Evolutionary conservation across 2,797 vertebrate genomes (phyloP).

Genomic region (Pangasius mekongensis): DNA sequence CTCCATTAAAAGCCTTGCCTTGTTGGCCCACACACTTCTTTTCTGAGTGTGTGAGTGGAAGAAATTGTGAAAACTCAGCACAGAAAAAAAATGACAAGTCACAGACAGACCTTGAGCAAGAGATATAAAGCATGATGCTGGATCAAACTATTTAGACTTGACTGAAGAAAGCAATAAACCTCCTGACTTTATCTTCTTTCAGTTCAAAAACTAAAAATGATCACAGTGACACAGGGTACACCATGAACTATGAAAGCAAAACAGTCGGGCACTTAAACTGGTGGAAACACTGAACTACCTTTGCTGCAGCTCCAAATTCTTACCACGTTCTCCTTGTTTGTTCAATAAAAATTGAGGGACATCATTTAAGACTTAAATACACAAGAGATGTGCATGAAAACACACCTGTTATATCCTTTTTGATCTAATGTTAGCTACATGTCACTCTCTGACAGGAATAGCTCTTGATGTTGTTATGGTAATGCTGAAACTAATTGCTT

Average conservation of each 20-base stretch:
- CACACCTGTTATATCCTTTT: neutral
- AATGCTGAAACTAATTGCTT: neutral
- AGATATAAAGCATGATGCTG: neutral
- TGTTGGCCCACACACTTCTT: neutral
- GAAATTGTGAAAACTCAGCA: neutral
- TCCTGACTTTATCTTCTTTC: neutral
- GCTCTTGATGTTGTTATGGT: neutral
- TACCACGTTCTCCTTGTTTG: neutral
- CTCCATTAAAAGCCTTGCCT: neutral
- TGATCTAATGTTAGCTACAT: neutral
- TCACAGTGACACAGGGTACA: neutral
- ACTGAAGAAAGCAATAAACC: slow-evolving; percentile 2
- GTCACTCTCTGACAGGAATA: neutral
- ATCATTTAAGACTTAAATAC: neutral
- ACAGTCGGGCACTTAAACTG: neutral
- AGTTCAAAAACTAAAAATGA: neutral
- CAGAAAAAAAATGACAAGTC: neutral
- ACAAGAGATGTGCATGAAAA: neutral
- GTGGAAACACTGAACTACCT: neutral
- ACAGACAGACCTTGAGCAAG: neutral
- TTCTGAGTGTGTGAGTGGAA: neutral
- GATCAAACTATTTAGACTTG: neutral
- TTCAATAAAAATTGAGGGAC: neutral
- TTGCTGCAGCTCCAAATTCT: neutral
- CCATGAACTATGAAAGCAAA: neutral